phyloP scores from a whole-genome alignment of 2,113 vertebrate genomes.

The Ageneiosus marmoratus region DNA sequence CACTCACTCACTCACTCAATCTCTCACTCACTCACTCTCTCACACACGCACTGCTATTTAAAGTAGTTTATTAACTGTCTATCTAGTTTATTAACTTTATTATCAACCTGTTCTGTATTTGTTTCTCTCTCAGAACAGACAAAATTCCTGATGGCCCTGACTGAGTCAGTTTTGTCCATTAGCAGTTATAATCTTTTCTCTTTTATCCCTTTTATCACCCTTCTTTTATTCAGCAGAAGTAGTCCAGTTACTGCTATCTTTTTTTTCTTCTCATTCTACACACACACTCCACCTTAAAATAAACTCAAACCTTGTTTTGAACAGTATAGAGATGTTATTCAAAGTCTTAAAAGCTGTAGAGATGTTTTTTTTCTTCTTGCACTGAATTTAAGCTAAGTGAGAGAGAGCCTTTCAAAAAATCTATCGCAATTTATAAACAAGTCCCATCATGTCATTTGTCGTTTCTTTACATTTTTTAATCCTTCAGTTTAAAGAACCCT shows the following conservation, averaged over 20 bases:
- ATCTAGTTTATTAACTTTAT: background rate
- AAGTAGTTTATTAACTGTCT: background rate
- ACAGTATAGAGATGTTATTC: background rate
- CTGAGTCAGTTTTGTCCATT: background rate
- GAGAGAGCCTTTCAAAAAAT: background rate
- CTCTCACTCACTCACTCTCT: no score
- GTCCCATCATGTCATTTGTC: conserved; percentile 33
- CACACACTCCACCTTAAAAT: background rate
- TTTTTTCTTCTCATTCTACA: background rate
- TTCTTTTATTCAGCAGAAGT: background rate
- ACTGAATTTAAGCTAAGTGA: background rate
- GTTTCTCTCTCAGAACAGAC: background rate
- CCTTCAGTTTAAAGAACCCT: background rate
- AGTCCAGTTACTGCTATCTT: background rate
- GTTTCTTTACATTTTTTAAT: background rate
- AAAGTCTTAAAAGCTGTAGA: background rate
- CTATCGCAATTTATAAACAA: background rate
- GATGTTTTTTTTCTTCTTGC: background rate
- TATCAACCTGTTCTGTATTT: no score
- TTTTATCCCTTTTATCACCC: no score
- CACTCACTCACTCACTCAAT: no score
- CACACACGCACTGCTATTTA: no score
- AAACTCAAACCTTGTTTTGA: background rate
- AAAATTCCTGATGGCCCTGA: background rate
- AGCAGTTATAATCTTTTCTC: no score